phyloP scores from a whole-genome alignment of 1,140 invertebrate species.

The Hycleus phaleratus region DNA sequence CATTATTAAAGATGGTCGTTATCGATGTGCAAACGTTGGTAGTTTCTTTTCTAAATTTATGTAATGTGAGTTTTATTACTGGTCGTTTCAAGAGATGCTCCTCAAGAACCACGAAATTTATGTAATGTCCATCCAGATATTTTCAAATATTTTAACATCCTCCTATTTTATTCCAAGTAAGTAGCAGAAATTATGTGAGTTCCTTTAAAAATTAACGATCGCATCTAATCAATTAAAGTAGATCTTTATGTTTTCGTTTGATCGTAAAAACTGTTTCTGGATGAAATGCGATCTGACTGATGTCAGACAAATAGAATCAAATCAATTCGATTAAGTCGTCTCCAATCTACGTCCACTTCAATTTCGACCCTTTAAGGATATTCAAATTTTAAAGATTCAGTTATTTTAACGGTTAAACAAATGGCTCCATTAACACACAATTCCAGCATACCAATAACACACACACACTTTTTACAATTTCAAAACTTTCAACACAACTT shows the following conservation, averaged over 20 bases:
- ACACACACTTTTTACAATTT: constrained; percentile 1
- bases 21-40: too few species aligned
- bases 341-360: too few species aligned
- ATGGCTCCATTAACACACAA: constrained; percentile 25
- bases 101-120: too few species aligned
- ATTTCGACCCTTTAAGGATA: too few species aligned
- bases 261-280: constrained; percentile 8
- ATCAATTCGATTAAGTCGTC: too few species aligned
- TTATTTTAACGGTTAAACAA: constrained; percentile 1
- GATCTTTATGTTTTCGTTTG: constrained; percentile 6
- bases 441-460: constrained; percentile 3
- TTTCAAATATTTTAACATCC: not conserved
- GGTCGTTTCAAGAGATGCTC: too few species aligned
- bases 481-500: constrained; percentile 23
- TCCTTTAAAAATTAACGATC: constrained; percentile 1
- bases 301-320: constrained; percentile 6
- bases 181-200: not conserved
- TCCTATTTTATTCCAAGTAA: not conserved
- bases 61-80: too few species aligned
- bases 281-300: constrained; percentile 10
- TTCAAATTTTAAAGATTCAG: too few species aligned
- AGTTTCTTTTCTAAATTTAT: too few species aligned
- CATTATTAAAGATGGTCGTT: too few species aligned
- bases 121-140: too few species aligned
- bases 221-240: constrained; percentile 7